Evolutionary conservation across 2,113 vertebrate genomes (phyloP).

Genomic region (Butorides virescens): DNA sequence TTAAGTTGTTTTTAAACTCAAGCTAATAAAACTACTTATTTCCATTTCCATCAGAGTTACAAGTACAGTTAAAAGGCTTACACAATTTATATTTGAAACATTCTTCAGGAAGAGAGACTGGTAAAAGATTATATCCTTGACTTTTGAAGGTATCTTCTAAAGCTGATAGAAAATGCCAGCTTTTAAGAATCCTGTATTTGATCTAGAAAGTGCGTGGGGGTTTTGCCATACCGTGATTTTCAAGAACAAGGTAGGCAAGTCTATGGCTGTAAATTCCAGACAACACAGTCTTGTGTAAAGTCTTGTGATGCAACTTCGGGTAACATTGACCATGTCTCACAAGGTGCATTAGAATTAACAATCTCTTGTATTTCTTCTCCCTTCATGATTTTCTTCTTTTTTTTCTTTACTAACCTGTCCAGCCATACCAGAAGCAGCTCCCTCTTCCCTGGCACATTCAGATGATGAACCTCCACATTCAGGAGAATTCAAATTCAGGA

Average conservation of each 20-base stretch:
- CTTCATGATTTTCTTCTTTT: neutral
- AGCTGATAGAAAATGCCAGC: neutral
- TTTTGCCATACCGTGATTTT: neutral
- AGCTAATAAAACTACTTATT: conserved; percentile 20
- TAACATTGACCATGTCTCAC: neutral
- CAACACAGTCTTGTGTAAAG: neutral
- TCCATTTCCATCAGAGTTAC: neutral
- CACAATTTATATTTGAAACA: neutral
- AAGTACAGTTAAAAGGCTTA: neutral
- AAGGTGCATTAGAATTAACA: neutral
- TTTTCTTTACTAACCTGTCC: neutral
- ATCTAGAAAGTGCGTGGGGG: neutral
- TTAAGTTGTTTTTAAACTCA: conserved; percentile 35
- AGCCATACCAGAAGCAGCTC: neutral
- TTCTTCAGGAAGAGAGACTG: neutral
- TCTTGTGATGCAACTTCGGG: neutral
- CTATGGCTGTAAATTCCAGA: neutral
- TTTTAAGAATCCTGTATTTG: neutral
- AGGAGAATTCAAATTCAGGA: neutral
- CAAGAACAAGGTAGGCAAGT: neutral
- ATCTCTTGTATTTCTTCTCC: neutral
- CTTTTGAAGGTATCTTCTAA: conserved; percentile 10
- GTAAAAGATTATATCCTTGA: neutral
- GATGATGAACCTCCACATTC: neutral
- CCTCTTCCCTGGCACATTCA: neutral